Evolutionary conservation across 2,797 vertebrate genomes (phyloP).

Genomic region (Psittacula derbiana): DNA sequence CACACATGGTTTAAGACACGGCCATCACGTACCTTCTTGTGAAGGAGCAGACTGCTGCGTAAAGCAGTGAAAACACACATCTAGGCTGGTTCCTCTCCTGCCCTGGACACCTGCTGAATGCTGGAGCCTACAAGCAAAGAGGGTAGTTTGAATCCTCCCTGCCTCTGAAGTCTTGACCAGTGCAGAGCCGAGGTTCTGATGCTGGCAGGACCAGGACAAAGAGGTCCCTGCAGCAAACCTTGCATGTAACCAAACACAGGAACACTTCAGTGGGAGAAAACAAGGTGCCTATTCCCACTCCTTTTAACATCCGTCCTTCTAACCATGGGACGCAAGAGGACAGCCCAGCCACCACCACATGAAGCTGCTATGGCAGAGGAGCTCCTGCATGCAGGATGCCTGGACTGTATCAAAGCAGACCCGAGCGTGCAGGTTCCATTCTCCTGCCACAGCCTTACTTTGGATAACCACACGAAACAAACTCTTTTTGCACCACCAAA

Average conservation of each 20-base stretch:
- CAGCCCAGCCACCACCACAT: rapidly evolving
- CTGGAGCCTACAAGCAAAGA: neutral
- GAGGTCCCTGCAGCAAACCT: neutral
- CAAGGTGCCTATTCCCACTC: neutral
- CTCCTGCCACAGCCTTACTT: neutral
- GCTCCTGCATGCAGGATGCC: neutral
- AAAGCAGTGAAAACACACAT: rapidly evolving
- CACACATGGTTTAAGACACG: rapidly evolving
- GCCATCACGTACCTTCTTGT: rapidly evolving
- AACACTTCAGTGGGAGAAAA: neutral
- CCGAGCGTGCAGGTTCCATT: neutral
- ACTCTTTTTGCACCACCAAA: neutral
- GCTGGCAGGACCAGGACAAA: neutral
- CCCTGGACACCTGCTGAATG: rapidly evolving
- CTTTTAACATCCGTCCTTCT: no score
- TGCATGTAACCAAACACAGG: neutral
- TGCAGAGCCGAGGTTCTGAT: neutral
- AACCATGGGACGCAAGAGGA: rapidly evolving
- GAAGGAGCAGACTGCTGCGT: neutral
- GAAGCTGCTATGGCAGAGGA: neutral
- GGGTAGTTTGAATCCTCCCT: neutral
- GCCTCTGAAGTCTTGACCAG: neutral
- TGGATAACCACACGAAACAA: neutral
- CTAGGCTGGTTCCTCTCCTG: neutral
- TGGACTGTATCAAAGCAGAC: neutral